A percentile compares a stretch with the other conserved stretches of the same genome.
These are phyloP conservation scores for Orthonevra nobilis DNA, from an alignment of 2,888 invertebrate species.

Conservation along the genomic window DNA sequence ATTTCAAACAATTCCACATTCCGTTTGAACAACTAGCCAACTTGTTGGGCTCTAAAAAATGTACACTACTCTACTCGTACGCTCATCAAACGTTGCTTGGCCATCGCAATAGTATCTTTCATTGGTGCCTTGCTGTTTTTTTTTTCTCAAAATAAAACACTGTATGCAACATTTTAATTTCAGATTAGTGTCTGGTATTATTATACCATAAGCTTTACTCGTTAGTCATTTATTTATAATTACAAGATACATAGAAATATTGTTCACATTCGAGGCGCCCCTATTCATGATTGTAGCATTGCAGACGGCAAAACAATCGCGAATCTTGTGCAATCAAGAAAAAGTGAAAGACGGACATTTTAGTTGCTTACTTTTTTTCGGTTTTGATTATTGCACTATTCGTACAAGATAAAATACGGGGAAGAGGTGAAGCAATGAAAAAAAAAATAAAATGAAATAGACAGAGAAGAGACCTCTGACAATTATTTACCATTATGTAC, in stretches of 20 bases:
- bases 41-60: neutral
- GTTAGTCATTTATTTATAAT: slow-evolving; percentile 49
- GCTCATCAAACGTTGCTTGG: neutral
- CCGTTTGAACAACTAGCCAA: slow-evolving; percentile 15
- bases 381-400: neutral
- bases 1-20: slow-evolving; percentile 45
- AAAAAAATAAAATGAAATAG: slow-evolving; percentile 4
- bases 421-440: neutral
- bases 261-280: slow-evolving; percentile 16
- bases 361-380: slow-evolving; percentile 11
- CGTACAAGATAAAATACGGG: neutral
- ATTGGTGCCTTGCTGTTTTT: neutral
- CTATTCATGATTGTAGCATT: neutral
- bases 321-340: slow-evolving; percentile 60
- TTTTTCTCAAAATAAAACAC: neutral
- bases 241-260: slow-evolving; percentile 23
- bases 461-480: slow-evolving; percentile 20
- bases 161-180: slow-evolving; percentile 35
- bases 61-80: no score
- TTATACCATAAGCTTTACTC: slow-evolving; percentile 29
- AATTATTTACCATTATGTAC: slow-evolving; percentile 48
- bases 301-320: slow-evolving; percentile 48
- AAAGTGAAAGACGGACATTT: slow-evolving; percentile 62
- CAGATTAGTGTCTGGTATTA: slow-evolving; percentile 27
- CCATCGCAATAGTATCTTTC: neutral